These are phyloP conservation scores for Toxonevra muliebris DNA, from an alignment of 2,888 invertebrate genomes.

Conservation along the genomic window DNA sequence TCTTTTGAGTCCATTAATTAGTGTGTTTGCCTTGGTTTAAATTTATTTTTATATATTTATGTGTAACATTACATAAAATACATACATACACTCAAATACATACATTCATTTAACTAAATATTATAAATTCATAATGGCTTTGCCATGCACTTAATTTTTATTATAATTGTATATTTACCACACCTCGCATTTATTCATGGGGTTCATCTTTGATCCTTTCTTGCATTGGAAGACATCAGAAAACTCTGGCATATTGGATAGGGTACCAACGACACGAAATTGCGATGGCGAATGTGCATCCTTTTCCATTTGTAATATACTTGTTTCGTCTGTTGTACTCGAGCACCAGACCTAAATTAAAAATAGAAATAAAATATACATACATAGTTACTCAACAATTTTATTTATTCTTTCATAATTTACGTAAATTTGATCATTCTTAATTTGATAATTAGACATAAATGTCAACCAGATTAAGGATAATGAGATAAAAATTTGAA, in stretches of 20 bases:
- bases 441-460: neutral
- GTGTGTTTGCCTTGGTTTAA: too few relatives aligned
- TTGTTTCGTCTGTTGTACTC: constrained; percentile 84
- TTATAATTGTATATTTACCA: constrained; percentile 71
- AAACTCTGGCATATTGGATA: constrained; percentile 87
- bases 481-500: too few relatives aligned
- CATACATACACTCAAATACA: too few relatives aligned
- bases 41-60: too few relatives aligned
- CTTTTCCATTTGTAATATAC: constrained; percentile 86
- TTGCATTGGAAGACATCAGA: constrained; percentile 81
- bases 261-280: constrained; percentile 85
- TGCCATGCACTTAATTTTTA: too few relatives aligned
- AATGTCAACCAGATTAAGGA: too few relatives aligned
- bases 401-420: neutral
- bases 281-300: constrained; percentile 92
- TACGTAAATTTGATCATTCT: neutral
- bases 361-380: constrained; percentile 5
- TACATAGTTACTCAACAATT: neutral
- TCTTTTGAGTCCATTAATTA: too few relatives aligned
- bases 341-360: constrained; percentile 83
- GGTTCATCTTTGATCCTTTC: constrained; percentile 83
- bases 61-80: too few relatives aligned
- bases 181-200: constrained; percentile 83
- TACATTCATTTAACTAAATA: too few relatives aligned
- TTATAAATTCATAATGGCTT: too few relatives aligned